phyloP scores from a whole-genome alignment of 1,140 invertebrate genomes.

The Matsumurasca onukii region DNA sequence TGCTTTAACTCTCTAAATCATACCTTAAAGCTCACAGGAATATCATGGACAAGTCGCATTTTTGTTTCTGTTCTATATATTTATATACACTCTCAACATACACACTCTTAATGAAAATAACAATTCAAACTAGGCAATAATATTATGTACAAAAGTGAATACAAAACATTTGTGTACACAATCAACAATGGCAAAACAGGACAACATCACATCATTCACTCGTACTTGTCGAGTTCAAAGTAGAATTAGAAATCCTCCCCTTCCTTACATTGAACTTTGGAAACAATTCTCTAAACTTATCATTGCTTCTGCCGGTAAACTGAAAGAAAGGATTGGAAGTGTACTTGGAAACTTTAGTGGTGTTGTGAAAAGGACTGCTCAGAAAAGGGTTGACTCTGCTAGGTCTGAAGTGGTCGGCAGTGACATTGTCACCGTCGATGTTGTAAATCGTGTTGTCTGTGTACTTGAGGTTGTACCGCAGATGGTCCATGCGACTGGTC shows the following conservation, averaged over 20 bases:
- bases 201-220: too few species aligned
- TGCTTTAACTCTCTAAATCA: too few species aligned
- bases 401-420: background rate
- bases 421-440: constrained; percentile 5
- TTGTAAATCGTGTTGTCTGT: constrained; percentile 1
- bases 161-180: too few species aligned
- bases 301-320: constrained; percentile 7
- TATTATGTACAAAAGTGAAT: too few species aligned
- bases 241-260: background rate
- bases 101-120: too few species aligned
- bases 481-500: background rate
- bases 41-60: too few species aligned
- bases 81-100: too few species aligned
- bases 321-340: background rate
- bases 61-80: too few species aligned
- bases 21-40: too few species aligned
- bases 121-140: too few species aligned
- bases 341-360: background rate
- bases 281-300: constrained; percentile 16
- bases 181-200: too few species aligned
- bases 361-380: background rate
- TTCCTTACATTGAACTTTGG: constrained; percentile 10
- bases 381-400: constrained; percentile 7
- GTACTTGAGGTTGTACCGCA: constrained; percentile 20
- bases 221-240: too few species aligned